Evolutionary conservation across 2,888 invertebrate species (phyloP), one percentile per base, ranked within the genome.

Genomic region (Dryobota labecula): DNA sequence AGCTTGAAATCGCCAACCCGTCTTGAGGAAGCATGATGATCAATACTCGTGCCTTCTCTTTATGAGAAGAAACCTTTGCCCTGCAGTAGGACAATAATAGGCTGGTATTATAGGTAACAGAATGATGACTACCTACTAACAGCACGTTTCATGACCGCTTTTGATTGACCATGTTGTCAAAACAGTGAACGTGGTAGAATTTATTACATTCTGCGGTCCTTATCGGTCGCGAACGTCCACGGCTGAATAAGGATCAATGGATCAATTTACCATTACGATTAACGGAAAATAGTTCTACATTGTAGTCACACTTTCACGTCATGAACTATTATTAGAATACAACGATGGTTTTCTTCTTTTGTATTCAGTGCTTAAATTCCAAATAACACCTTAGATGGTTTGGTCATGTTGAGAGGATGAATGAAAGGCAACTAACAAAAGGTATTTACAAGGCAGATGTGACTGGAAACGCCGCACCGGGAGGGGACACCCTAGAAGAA

Each of bases 131-230:
- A 41, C 15, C 7, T 24, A 13, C 5, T 13, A 54, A 1, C 18
- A 69, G 53, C 27, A 43, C 47, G 60, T 38, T 20, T 47, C 41
- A 24, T 18, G 18, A 27, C 30, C 30, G 20, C 33, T 9, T 57
- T 38, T 45, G 78, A 71, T 38, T 18, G 56, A 70, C 57, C 13
- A 70, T 27, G 30, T 27, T 78, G 61, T 51, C 61, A 38, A 51
- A 45, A 62, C 20, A 62, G 54, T 57, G 61, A 56, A 18, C 27
- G 24, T 2, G 24, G 24, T 11, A 70, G 20, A 38, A n/a, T 74
- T 61, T 45, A 78, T 78, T 49, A 30, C 78, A 38, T 38, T 71
- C 36, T 30, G 49, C 20, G 56, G n/a, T 51, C 78, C 56, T 38
- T 71, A 51, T 51, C 2, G 24, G 78, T 47, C 13, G 13, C 5